A percentile compares a stretch with the other conserved stretches of the same genome.
phyloP scores from a whole-genome alignment of 2,113 vertebrate genomes.

The Hystrix cristata region DNA sequence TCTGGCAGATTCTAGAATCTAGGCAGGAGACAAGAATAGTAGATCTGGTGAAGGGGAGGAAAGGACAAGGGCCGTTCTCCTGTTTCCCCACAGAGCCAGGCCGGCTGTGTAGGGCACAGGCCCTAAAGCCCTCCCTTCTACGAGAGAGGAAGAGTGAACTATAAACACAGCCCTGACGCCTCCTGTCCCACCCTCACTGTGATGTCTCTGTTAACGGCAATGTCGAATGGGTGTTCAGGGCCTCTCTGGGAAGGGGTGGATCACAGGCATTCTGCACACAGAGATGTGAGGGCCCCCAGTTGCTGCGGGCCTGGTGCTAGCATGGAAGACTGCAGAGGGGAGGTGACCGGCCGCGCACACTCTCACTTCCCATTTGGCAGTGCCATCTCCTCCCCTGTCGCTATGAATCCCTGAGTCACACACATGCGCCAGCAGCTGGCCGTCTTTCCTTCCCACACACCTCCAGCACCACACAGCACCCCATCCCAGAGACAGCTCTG shows the following conservation, averaged over 20 bases:
- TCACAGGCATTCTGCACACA: background rate
- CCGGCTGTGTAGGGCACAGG: background rate
- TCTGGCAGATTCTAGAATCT: constrained; percentile 12
- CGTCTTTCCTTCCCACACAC: background rate
- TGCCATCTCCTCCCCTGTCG: background rate
- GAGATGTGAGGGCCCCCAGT: background rate
- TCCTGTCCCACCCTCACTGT: background rate
- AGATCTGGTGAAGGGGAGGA: background rate
- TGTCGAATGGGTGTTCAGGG: background rate
- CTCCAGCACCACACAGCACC: background rate
- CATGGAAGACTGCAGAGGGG: background rate
- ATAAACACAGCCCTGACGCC: rapidly evolving
- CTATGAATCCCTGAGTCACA: background rate
- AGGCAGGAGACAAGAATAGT: background rate
- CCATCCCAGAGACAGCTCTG: background rate
- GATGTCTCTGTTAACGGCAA: background rate
- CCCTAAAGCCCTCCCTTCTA: background rate
- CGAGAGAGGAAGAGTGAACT: background rate
- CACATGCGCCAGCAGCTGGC: background rate
- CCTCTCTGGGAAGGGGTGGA: background rate
- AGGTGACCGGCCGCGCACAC: background rate
- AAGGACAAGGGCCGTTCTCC: background rate
- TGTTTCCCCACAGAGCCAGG: no score
- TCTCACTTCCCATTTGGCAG: background rate
- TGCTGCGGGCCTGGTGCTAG: background rate